Evolutionary conservation across 2,888 invertebrate genomes (phyloP), one percentile per base, ranked within the genome.

Genomic region (Creontiades dilutus): DNA sequence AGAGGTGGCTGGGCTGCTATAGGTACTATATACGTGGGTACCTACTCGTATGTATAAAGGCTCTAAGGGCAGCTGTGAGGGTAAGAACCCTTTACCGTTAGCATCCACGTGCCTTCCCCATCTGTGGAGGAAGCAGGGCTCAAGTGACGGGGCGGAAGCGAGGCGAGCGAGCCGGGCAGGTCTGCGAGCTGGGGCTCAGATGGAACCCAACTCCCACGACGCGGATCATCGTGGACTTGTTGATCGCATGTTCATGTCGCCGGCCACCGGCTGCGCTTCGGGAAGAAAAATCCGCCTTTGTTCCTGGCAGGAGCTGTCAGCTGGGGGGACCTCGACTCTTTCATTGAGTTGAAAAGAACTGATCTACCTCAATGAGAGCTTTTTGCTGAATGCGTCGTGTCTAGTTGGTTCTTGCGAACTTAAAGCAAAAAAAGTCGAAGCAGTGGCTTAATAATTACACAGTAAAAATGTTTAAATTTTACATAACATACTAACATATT

Each of bases 61-160:
- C 37, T 37, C 7, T 37, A 7, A 37, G 55, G 48, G 52, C 82
- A 82, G 82, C 82, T 82, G 82, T 14, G 23, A 11, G 82, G 27
- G 52, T 11, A 82, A 47, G 23, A 82, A 82, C 52, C 82, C 82
- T 82, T 82, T 82, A 82, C 82, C 82, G 82, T 82, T 82, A 82
- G 46, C 52, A 52, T 82, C 82, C 82, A 82, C 82, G 82, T 82
- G 82, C 48, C 82, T 52, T 47, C 11, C 52, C 82, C 82, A 82
- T 82, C 82, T 82, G 82, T 16, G 82, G 82, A 82, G 82, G 82
- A 82, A 82, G 78, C 78, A 78, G 82, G 19, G 82, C 82, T 82
- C 82, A 82, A 47, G 82, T 82, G 82, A 82, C 82, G 82, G 81
- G 81, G 13, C 16, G 82, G 82, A 82, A 82, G 82, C 19, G 2